Conservation (phyloP, 2,113 vertebrate genomes). For the Corythornis madagascariensis region DNA sequence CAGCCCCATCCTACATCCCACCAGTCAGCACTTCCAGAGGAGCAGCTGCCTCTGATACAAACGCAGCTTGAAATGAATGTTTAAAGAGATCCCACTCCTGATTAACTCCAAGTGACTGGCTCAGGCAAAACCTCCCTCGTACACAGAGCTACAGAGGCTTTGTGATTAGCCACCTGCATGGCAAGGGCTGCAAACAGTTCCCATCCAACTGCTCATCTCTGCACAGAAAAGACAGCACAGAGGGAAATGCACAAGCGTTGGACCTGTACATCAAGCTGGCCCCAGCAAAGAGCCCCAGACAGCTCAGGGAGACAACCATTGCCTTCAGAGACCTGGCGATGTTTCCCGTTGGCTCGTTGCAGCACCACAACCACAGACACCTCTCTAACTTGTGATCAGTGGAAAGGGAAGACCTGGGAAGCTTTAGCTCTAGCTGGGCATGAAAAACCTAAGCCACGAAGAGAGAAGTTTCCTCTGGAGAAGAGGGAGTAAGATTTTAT, state of each 20-base stretch:
- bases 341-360: background rate
- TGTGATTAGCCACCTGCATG: background rate
- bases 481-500: background rate
- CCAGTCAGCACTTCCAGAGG: background rate
- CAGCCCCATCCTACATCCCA: background rate
- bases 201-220: background rate
- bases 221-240: background rate
- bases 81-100: background rate
- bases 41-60: background rate
- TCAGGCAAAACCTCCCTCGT: background rate
- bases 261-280: background rate
- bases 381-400: background rate
- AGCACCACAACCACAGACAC: background rate
- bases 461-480: background rate
- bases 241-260: background rate
- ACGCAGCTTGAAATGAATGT: background rate
- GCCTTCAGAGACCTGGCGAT: background rate
- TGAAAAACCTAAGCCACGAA: background rate
- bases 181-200: background rate
- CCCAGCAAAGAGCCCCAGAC: background rate
- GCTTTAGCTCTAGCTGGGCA: background rate
- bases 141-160: background rate
- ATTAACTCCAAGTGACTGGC: background rate
- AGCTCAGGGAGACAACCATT: background rate
- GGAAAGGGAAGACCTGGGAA: background rate